Evolutionary conservation across 2,888 invertebrate genomes (phyloP), one percentile per base, ranked within the genome.

Genomic region (Yponomeuta sedellus): DNA sequence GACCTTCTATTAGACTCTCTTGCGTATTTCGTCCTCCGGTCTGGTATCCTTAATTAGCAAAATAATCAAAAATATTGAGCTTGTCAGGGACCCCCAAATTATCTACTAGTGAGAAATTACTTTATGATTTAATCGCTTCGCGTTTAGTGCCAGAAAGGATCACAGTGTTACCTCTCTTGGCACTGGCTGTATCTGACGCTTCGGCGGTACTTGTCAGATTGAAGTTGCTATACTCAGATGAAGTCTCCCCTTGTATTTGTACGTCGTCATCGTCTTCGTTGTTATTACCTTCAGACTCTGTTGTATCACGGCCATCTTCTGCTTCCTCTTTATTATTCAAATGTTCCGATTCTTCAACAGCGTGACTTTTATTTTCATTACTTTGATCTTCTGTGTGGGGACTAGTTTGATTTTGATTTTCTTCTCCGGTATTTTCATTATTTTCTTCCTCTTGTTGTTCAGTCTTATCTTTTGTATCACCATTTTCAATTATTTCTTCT

Each of bases 181-280:
- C 81, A 85, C 83, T 85, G 76, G 81, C 82, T 75, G 79, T 82
- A 73, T 83, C 80, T 75, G 81, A 79, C 70, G 82, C 74, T 74
- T 85, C 88, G 70, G 83, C 80, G 67, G 85, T 83, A 73, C 83
- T 83, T 77, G 82, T 83, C 73, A 83, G 80, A 75, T 82, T 81
- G 66, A 80, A 78, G 71, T 88, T 85, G 72, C 82, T 85, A 74
- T 87, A 84, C 78, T 91, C 91, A 68, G 85, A 82, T 70, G 83
- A 77, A 73, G 79, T 77, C 70, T 87, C 86, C 77, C 92, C 83
- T 82, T 89, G 91, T 76, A 91, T 81, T 79, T 91, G 80, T 67
- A 92, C 92, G 73, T 93, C 92, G 70, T 92, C 92, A 70, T 92
- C 92, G 67, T 92, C 92, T 77, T 92, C 88, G 74, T 77, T 83